Evolutionary conservation across 2,113 vertebrate genomes (phyloP), one percentile per base, ranked within the genome.

Genomic region (Tupaia chinensis): DNA sequence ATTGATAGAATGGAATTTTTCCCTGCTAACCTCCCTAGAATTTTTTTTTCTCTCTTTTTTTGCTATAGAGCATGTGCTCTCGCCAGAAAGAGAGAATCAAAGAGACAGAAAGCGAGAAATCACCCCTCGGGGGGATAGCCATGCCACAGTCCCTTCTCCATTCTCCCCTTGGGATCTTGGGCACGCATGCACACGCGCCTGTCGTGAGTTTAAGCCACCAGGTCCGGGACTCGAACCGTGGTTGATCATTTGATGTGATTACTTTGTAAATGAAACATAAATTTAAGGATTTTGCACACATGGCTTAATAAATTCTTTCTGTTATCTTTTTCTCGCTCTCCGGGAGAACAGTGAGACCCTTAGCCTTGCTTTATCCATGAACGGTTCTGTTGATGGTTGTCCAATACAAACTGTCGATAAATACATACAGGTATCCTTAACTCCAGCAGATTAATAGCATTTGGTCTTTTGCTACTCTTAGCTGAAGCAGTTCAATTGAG

Each of bases 261-360:
- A 44, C 56, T 94, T 95, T 83, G 44, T 79, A 66, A 94, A 63
- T 61, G 63, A n/a, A 90, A 76, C 22, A 23, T 72, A 56, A 96
- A 61, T 17, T 94, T 87, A 70, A 82, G 58, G 58, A 89, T 72
- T 91, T 84, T 61, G 9, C 19, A 32, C 60, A 5, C 70, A 58
- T 93, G 87, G 63, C 12, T 76, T 74, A 34, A 76, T 87, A 76
- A 89, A 63, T 54, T 79, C 32, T 23, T 92, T 93, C 14, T 89
- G 27, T 86, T 86, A 22, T 34, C 3, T 63, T 88, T 95, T 88
- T 54, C 16, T 93, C 77, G 27, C 61, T 91, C 53, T 86, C 16
- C 20, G 68, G 25, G 58, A 74, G 63, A 72, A 11, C 58, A 68
- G 9, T 73, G 25, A 61, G 76, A 65, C 14, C 63, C 80, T 77